Conservation (phyloP, 2,888 invertebrate genomes). For the Ischnura elegans region DNA sequence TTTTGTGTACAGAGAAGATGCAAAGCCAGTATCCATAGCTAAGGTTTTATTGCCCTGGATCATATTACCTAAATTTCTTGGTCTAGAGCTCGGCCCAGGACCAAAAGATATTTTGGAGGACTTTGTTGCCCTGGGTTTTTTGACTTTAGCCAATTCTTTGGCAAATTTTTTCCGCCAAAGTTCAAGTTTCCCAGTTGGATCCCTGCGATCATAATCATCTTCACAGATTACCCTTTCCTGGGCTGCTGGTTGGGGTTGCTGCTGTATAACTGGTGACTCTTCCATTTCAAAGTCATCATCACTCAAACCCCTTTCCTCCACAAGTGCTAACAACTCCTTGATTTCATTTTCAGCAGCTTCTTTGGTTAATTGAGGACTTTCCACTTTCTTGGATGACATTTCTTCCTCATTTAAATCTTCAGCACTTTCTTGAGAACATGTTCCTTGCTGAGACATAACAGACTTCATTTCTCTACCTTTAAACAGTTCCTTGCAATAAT, state of each 20-base stretch:
- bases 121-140: background rate
- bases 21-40: constrained; percentile 47
- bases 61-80: constrained; percentile 71
- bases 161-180: constrained; percentile 73
- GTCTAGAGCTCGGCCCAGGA: constrained; percentile 69
- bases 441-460: background rate
- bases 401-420: background rate
- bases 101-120: background rate
- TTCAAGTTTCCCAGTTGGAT: constrained; percentile 68
- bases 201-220: constrained; percentile 66
- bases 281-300: background rate
- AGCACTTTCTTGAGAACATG: background rate
- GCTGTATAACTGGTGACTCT: background rate
- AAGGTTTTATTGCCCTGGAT: constrained; percentile 41
- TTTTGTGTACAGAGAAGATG: constrained; percentile 69
- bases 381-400: background rate
- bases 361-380: background rate
- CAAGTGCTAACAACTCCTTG: background rate
- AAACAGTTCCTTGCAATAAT: constrained; percentile 71
- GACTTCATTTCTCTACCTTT: background rate
- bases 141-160: constrained; percentile 56
- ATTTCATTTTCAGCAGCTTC: background rate
- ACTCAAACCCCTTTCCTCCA: background rate
- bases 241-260: background rate
- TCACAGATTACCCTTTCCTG: constrained; percentile 72